Evolutionary conservation across 2,888 invertebrate genomes (phyloP), one percentile per base, ranked within the genome.

Genomic region (Muschampia plurimacula): DNA sequence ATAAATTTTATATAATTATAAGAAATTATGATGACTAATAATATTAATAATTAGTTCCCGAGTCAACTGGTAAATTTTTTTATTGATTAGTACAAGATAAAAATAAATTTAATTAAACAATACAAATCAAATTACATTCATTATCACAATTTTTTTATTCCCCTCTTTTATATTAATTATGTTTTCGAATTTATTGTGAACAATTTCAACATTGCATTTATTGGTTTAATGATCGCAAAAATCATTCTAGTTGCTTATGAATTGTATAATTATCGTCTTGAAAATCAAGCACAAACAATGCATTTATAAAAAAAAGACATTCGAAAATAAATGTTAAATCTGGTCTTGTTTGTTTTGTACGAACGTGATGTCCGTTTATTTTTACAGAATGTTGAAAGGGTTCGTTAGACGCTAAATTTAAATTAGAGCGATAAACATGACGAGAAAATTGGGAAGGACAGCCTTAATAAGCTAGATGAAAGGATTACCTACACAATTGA

Each of bases 341-440:
- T 28, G 36, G 5, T 36, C 44, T 15, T 64, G 22, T 71, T 52
- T 66, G 52, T n/a, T 41, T 49, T 60, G 39, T 60, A 36, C 60
- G 8, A 32, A 36, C 36, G 64, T 57, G 44, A 65, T 32, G n/a
- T 57, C 39, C 57, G 71, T 66, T 66, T 70, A 70, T 70, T 59
- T 70, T 71, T 66, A 60, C 36, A 57, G 59, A 46, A 65, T 59
- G 60, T 60, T 71, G 52, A 71, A 71, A 71, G 66, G 71, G 71
- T 71, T 71, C 60, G 71, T 12, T 66, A 49, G 71, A 71, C 32
- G 65, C 60, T 66, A 71, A 71, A 66, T 71, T 75, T 73, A 75
- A 74, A 76, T 74, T 72, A 67, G 60, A 69, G 39, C 68, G 67
- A 73, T 74, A 73, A 74, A 74, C 67, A 59, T 74, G 32, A 52